Percentiles rank a stretch among this genome's conserved stretches.
Conservation (phyloP, 1,140 invertebrate genomes). For the Babylonia areolata region DNA sequence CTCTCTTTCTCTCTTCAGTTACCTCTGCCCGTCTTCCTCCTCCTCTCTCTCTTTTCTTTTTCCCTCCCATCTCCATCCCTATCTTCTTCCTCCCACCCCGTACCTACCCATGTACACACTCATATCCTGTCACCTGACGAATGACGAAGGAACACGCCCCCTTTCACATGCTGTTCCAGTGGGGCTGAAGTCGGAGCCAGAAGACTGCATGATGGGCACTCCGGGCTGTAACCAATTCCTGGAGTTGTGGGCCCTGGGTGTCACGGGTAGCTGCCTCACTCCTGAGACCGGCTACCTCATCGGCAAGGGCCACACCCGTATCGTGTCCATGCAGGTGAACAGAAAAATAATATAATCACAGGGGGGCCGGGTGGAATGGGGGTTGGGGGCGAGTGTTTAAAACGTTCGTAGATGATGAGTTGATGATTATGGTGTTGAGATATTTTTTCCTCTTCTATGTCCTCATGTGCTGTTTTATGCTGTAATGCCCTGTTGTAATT, state of each 20-base stretch:
- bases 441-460: too few species aligned
- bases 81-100: not conserved
- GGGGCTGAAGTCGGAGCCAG: not conserved
- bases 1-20: not conserved
- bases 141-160: not conserved
- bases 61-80: not conserved
- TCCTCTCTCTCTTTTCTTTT: not conserved
- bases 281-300: conserved; percentile 4
- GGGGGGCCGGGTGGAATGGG: too few species aligned
- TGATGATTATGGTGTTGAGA: too few species aligned
- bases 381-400: too few species aligned
- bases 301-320: not conserved
- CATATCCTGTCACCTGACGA: not conserved
- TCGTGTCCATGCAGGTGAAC: conserved; percentile 5
- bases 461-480: too few species aligned
- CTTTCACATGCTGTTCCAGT: not conserved
- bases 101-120: not conserved
- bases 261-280: not conserved
- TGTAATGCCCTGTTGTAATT: too few species aligned
- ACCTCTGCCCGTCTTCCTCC: not conserved
- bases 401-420: too few species aligned
- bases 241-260: not conserved
- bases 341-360: too few species aligned
- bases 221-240: conserved; percentile 25
- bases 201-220: conserved; percentile 12